These are phyloP conservation scores for Mus minutoides DNA, from an alignment of 2,797 vertebrate species.

Conservation along the genomic window DNA sequence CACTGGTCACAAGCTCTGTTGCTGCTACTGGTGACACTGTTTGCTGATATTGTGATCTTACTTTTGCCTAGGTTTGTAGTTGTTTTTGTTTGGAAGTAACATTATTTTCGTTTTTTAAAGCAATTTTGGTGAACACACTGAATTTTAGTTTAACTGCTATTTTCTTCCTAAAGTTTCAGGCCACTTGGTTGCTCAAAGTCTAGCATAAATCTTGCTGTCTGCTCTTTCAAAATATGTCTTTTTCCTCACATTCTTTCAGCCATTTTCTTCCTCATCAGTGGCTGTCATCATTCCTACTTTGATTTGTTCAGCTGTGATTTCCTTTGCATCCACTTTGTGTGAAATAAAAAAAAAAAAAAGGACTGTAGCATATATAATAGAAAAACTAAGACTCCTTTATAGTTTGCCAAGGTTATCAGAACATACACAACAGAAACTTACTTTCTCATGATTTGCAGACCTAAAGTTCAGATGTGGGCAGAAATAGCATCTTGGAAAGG, in stretches of 20 bases:
- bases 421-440: too few species aligned
- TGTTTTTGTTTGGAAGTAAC: slow-evolving; percentile 37
- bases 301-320: not conserved
- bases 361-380: too few species aligned
- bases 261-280: not conserved
- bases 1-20: slow-evolving; percentile 14
- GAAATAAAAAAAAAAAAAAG: not conserved
- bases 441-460: not conserved
- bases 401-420: too few species aligned
- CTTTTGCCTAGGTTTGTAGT: slow-evolving; percentile 14
- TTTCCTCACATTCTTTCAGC: not conserved
- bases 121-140: not conserved
- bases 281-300: slow-evolving; percentile 13
- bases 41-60: slow-evolving; percentile 4
- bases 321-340: not conserved
- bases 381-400: too few species aligned
- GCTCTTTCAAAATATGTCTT: not conserved
- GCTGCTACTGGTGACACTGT: not conserved
- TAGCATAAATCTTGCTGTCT: not conserved
- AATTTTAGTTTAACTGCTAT: not conserved
- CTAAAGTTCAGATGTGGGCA: not conserved
- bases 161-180: slow-evolving; percentile 44
- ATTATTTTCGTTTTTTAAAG: not conserved
- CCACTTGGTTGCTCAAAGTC: not conserved
- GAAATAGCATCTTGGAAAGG: not conserved